These are phyloP conservation scores for Candoia aspera DNA, from an alignment of 2,113 vertebrate genomes.

Conservation along the genomic window DNA sequence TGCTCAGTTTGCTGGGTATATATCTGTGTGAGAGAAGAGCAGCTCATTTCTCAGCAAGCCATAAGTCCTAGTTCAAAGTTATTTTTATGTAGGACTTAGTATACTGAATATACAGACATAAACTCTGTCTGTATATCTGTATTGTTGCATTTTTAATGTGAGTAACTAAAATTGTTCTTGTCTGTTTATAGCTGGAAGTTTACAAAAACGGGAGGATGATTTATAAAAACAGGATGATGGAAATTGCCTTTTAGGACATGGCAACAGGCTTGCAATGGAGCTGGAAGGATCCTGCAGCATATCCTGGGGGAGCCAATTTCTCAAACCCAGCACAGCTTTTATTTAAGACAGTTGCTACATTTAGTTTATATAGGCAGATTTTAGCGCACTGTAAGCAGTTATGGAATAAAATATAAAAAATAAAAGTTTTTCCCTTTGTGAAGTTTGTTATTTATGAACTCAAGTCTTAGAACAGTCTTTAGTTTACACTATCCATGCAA, in stretches of 20 bases:
- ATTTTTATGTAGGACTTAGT: neutral
- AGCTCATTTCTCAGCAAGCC: neutral
- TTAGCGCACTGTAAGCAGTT: neutral
- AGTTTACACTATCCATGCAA: neutral
- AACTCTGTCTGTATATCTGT: neutral
- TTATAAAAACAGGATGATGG: neutral
- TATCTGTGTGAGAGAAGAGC: neutral
- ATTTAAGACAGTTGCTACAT: neutral
- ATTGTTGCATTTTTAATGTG: neutral
- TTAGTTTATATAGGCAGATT: neutral
- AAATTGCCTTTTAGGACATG: neutral
- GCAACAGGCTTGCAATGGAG: neutral
- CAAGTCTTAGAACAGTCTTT: neutral
- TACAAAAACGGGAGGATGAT: neutral
- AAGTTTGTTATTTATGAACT: neutral
- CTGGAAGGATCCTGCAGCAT: neutral
- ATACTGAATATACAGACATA: too few species aligned
- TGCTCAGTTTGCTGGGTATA: neutral
- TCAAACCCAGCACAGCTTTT: neutral
- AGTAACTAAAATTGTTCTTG: neutral
- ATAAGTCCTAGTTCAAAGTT: neutral
- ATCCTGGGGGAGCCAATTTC: neutral
- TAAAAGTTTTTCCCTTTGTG: neutral
- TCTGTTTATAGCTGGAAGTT: neutral
- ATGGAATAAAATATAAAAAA: neutral